Evolutionary conservation across 2,797 vertebrate species (phyloP), one percentile per base, ranked within the genome.

Genomic region (Astyanax mexicanus): DNA sequence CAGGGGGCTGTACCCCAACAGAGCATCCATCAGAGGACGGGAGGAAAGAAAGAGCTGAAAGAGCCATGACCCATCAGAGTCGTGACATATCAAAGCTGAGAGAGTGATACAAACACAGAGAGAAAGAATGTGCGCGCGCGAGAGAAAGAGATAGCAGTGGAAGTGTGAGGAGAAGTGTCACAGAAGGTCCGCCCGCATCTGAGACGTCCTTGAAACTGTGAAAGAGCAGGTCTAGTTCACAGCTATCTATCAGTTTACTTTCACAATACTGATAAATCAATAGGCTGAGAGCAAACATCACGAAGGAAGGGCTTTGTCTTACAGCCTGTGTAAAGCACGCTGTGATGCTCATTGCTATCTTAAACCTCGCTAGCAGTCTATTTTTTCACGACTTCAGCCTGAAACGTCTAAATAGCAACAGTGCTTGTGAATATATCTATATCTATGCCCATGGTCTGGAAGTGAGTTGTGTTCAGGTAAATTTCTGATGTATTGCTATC

Each of bases 11-110:
- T 32, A 81, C 67, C 67, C 73, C 55, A 72, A 72, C 71, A 19
- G 66, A 65, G 72, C 76, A 81, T 67, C 76, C 83, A 80, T 82
- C 73, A 80, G 68, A 58, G 40, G 25, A 38, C 55, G 51, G 49
- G 45, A 62, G 42, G 52, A 38, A 29, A 51, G 19, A 40, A 40
- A 25, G 32, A 25, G 35, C 27, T 32, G 1, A 21, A 35, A 27
- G 17, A 11, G 44, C 51, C 45, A 58, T 66, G 76, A 79, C 74
- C 71, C 65, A 78, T 84, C 79, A 77, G 57, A 71, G 57, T 3
- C 19, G 40, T 25, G 37, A 44, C 75, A 75, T 55, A 44, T 75
- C 40, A 38, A 54, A 64, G 17, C 11, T 52, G 42, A 64, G 55
- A 73, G 65, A 77, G 58, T 66, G 40, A 29, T 55, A 55, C 45